Percentiles rank a stretch among this genome's conserved stretches.
phyloP scores from a whole-genome alignment of 2,888 invertebrate species.

The Alviniconcha strummeri region DNA sequence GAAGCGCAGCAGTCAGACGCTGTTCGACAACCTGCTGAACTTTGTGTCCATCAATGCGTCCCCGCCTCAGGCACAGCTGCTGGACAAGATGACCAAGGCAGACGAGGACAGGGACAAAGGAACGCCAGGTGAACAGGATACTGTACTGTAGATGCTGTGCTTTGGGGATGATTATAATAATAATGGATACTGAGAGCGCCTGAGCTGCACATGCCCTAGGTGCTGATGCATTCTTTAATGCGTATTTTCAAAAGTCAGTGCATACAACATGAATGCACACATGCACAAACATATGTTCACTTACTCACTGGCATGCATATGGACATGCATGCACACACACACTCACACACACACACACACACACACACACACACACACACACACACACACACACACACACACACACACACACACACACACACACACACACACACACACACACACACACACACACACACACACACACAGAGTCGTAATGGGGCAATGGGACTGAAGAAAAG shows the following conservation, averaged over 20 bases:
- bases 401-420: not conserved
- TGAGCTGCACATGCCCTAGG: no score
- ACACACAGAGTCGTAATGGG: not conserved
- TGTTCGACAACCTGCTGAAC: constrained; percentile 26
- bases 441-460: not conserved
- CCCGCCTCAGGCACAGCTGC: not conserved
- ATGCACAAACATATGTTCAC: not conserved
- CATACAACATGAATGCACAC: not conserved
- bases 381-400: not conserved
- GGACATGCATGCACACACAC: not conserved
- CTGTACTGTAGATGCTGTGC: no score
- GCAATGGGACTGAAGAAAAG: no score
- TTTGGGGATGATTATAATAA: no score
- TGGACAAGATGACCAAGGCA: constrained; percentile 12
- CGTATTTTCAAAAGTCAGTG: no score
- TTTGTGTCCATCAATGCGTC: constrained; percentile 23
- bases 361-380: not conserved
- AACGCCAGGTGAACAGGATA: not conserved
- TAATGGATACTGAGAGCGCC: no score
- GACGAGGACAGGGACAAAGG: not conserved
- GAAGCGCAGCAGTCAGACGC: not conserved
- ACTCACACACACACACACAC: not conserved
- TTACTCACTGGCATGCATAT: not conserved
- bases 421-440: not conserved
- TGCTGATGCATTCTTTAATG: no score